Conservation (phyloP, 2,888 invertebrate species). For the Ferdinandea cuprea region DNA sequence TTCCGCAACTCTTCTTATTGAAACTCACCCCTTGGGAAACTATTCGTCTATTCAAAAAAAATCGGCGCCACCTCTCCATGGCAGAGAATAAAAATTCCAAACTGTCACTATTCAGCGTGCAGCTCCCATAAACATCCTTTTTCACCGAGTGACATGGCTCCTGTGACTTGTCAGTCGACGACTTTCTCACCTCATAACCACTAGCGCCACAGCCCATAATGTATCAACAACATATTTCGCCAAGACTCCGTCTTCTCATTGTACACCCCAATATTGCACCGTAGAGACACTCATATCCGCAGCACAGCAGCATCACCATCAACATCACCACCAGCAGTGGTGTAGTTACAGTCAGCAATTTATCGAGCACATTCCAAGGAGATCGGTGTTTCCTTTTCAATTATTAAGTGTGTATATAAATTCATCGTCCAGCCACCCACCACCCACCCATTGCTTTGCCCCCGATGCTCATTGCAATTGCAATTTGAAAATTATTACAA, state of each 20-base stretch:
- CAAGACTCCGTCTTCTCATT: conserved; percentile 13
- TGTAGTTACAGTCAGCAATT: conserved; percentile 37
- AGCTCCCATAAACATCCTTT: conserved; percentile 69
- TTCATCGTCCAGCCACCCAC: conserved; percentile 54
- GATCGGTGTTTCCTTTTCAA: conserved; percentile 81
- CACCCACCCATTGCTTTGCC: conserved; percentile 1
- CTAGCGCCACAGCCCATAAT: conserved; percentile 54
- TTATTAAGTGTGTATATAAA: conserved; percentile 79
- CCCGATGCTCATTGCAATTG: conserved; percentile 42
- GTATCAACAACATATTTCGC: conserved; percentile 25
- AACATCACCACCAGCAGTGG: too few relatives aligned
- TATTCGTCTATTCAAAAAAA: too few relatives aligned
- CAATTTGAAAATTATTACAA: conserved; percentile 74
- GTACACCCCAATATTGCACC: conserved; percentile 15
- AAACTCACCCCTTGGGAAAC: too few relatives aligned
- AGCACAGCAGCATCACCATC: too few relatives aligned
- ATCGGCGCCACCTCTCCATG: conserved; percentile 24
- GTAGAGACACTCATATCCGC: conserved; percentile 31
- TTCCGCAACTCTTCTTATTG: too few relatives aligned
- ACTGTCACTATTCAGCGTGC: conserved; percentile 31
- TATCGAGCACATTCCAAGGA: conserved; percentile 65
- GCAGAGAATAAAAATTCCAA: conserved; percentile 37
- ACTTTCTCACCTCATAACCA: conserved; percentile 71
- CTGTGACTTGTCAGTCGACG: conserved; percentile 42
- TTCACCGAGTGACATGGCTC: conserved; percentile 63